Base-by-base conservation (phyloP, 1,140 invertebrate species). In the Caenorhabditis briggsae region DNA sequence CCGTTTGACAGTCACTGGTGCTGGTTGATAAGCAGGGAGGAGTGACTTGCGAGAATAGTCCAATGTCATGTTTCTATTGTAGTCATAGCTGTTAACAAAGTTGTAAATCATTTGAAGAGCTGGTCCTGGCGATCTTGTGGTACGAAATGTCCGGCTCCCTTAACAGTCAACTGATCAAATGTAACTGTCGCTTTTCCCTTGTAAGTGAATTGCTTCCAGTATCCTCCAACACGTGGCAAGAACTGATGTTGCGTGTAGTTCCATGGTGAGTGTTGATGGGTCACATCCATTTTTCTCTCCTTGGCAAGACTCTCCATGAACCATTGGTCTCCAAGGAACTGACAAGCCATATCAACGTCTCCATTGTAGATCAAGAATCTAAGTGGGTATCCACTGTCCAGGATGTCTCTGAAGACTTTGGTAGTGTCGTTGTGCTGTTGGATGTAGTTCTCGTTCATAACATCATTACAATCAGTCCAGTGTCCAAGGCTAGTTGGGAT, bases 241-340 rank as follows among this genome's bases (percentile, higher is more conserved):
- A 23, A 83, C 43, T 85, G 65, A 16, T 20, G 46, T 55, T 84
- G 82, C 16, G 86, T 87, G 65, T 83, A 87, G 70, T 84, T 78
- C 86, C 86, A 87, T 46, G 59, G 61, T 8, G 25, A n/a, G 5
- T 82, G 86, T 55, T 59, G 85, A 3, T 5, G 12, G 18, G 84
- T 85, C 25, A 50, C 50, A 74, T n/a, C 18, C 84, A 85, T 74
- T 2, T 78, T 55, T 2, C 56, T 74, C 5, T 84, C 87, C 11
- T 53, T 82, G 16, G 87, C 87, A 43, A 86, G 83, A 43, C 89
- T 89, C 58, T 94, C 92, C 16, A 93, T 90, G 91, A 94, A 94
- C 94, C 94, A 94, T 90, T 94, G 92, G 89, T 94, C 93, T 53
- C 93, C 93, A 0, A 94, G 90, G 89, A 94, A 94, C 86, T 94